A percentile compares a stretch with the other conserved stretches of the same genome.
Conservation (phyloP, 2,797 vertebrate genomes). For the Notolepis coatsorum region DNA sequence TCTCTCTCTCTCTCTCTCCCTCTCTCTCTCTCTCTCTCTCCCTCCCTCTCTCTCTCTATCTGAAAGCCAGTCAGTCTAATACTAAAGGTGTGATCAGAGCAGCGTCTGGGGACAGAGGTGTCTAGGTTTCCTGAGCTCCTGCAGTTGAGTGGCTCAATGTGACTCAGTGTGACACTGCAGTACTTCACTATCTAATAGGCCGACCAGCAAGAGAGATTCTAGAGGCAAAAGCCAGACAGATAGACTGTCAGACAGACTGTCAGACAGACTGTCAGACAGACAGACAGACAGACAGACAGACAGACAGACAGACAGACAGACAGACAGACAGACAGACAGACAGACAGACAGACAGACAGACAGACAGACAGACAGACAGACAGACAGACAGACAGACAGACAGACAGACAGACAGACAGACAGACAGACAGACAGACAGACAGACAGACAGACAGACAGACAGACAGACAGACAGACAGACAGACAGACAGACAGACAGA, state of each 20-base stretch:
- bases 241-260: neutral
- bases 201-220: neutral
- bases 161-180: no score
- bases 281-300: neutral
- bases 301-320: neutral
- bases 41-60: constrained; percentile 25
- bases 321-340: neutral
- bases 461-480: constrained; percentile 7
- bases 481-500: constrained; percentile 11
- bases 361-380: neutral
- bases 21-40: neutral
- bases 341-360: neutral
- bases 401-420: constrained; percentile 13
- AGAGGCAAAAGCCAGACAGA: no score
- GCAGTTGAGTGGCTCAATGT: no score
- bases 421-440: neutral
- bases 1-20: neutral
- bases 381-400: constrained; percentile 18
- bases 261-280: no score
- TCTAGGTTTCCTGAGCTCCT: constrained; percentile 51
- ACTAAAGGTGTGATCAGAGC: no score
- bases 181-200: constrained; percentile 42
- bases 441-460: neutral
- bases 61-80: constrained; percentile 56
- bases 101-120: constrained; percentile 59